Base-by-base conservation (phyloP, 2,113 vertebrate genomes). In the Anolis carolinensis region DNA sequence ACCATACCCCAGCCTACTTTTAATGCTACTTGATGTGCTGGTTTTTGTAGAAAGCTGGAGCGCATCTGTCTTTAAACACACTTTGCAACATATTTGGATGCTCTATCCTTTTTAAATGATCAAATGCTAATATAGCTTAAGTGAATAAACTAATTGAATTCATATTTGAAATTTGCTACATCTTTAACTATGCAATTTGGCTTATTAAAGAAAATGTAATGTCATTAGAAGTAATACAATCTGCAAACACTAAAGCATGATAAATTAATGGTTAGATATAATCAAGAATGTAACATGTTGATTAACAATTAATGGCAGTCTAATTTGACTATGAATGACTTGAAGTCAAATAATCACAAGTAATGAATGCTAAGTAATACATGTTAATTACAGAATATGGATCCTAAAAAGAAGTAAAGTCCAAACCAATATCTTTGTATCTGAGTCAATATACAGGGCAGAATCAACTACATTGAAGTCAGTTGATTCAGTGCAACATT, bases 161-260 rank as follows among this genome's bases (percentile, higher is more conserved):
- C 11, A 34, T 7, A 82, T 36, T 72, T 52, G 70, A 55, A 52
- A 72, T 34, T 36, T 5, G 34, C 32, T 55, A 34, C 32, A 52
- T 70, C 18, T 52, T 71, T 48, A 55, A 63, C 39, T 16, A n/a
- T n/a, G 18, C 32, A 67, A 63, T 16, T 50, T 82, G n/a, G 10
- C 59, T 52, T 82, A 32, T n/a, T 82, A 82, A 71, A 82, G 65
- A 82, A 82, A 52, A 82, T 36, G 32, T 72, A 72, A 81, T 70
- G 44, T 82, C 44, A 82, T 55, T 71, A 82, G 13, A 48, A 27
- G 48, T 82, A 44, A 72, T 72, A 36, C 52, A 71, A 55, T 11
- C 20, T 52, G 67, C 48, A 82, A 44, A 34, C 55, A 71, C 23
- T 34, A 55, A 82, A 72, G 52, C 48, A 52, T 34, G 67, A 27